Conservation (phyloP, 2,888 invertebrate species). For the Tortricodes alternella region DNA sequence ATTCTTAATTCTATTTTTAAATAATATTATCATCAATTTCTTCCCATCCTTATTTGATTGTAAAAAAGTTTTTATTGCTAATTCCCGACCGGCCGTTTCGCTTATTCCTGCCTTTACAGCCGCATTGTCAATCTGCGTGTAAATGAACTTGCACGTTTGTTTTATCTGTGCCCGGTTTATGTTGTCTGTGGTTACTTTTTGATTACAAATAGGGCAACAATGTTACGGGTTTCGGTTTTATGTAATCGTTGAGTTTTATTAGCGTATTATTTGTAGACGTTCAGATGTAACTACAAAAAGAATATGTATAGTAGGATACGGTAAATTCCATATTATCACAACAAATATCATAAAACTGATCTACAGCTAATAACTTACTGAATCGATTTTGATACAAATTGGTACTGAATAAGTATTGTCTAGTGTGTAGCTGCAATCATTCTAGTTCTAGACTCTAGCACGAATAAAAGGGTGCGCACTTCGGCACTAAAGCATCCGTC, state of each 20-base stretch:
- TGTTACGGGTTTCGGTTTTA: conserved; percentile 12
- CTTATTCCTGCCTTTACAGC: conserved; percentile 53
- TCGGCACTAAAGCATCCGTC: too few species aligned
- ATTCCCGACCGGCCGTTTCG: conserved; percentile 55
- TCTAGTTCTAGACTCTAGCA: too few species aligned
- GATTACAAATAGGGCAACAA: conserved; percentile 32
- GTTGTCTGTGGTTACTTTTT: conserved; percentile 31
- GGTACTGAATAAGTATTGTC: too few species aligned
- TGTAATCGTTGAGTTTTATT: conserved; percentile 3
- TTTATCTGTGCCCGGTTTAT: conserved; percentile 58
- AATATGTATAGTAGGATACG: too few species aligned
- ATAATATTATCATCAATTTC: background rate
- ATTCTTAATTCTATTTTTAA: background rate
- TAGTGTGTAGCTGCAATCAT: too few species aligned
- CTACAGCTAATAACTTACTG: too few species aligned
- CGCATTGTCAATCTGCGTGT: conserved; percentile 59
- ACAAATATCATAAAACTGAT: too few species aligned
- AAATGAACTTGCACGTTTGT: conserved; percentile 64
- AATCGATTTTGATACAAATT: too few species aligned
- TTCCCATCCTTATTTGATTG: conserved; percentile 46
- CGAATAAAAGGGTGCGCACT: too few species aligned
- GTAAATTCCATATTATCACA: too few species aligned
- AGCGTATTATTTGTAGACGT: background rate
- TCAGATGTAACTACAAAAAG: too few species aligned
- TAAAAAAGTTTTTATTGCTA: conserved; percentile 80